Evolutionary conservation across 2,113 vertebrate species (phyloP), one percentile per base, ranked within the genome.

Genomic region (Phoenicopterus ruber): DNA sequence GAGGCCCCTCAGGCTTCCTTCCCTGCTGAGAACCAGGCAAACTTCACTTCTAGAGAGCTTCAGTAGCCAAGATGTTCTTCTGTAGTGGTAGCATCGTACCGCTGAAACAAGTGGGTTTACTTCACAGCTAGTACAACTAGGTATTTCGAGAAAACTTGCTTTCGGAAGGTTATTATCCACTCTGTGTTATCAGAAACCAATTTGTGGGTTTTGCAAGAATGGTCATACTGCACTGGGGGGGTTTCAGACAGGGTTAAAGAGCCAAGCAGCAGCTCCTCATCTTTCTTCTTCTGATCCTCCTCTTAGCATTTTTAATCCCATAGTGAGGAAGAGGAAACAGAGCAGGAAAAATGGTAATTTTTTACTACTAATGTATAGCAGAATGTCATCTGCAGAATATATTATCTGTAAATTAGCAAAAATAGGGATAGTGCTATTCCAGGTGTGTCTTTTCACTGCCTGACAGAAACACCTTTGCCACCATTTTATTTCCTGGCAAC

Each of bases 241-340:
- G 62, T 95, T 95, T 93, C 86, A 73, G 44, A n/a, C 25, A 20
- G 61, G 59, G 67, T 82, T 92, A 92, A 86, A 74, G 57, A 85
- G 61, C 69, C 86, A 94, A 88, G 88, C 29, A 92, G 86, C 82
- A 91, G 66, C 46, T 94, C 86, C 84, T 96, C 89, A 77, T 72
- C 91, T 94, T 94, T 95, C 89, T 62, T 77, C n/a, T 69, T 65
- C 84, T 88, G 62, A 76, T 89, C 40, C 36, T 94, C 29, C n/a
- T 88, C 57, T 76, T 54, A 58, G 18, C 13, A 52, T 80, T 92
- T 94, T 81, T 52, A 94, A 86, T 92, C 47, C 70, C 57, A 26
- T 4, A 72, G 70, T 7, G 38, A 21, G 31, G 44, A 94, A 79
- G 8, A 73, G 28, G 70, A 88, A 91, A 67, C 10, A 55, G 13